Evolutionary conservation across 1,140 invertebrate genomes (phyloP), one percentile per base, ranked within the genome.

Genomic region (Zaprionus africanus): DNA sequence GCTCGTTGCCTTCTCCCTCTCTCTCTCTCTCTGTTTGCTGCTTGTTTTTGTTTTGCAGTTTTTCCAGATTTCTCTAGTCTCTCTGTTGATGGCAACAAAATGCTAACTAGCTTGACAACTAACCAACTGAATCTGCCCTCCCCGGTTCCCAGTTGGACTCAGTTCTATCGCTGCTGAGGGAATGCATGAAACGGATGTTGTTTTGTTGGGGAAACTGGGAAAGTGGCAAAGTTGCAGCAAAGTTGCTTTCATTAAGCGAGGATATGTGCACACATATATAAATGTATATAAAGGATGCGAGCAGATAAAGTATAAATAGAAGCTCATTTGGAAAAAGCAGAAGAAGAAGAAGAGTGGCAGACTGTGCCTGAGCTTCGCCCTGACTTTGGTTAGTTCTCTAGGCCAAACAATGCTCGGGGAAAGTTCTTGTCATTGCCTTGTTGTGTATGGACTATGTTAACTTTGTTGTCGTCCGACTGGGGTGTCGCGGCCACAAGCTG

Each of bases 101-200:
- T 76, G 67, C 60, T 71, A 76, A 76, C 60, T 76, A 76, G 73
- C 73, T 54, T 28, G 19, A 22, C 60, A 51, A 54, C 71, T 15
- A 58, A 28, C 17, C 24, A 56, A 7, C 17, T 22, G 12, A 51
- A 51, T 51, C 46, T 51, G 46, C 46, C n/a, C 4, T 7, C 6
- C 7, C 2, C 6, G 9, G 9, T 12, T 5, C 46, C 46, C 46
- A 51, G 46, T 51, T 13, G 46, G 19, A 51, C 46, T 51, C n/a
- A 17, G n/a, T 24, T 51, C 19, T 51, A 51, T 51, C 46, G 17
- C 46, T 12, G 46, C 46, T 51, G 4, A 24, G 46, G 46, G 46
- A 51, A 51, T 51, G 46, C 46, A 51, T 24, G 19, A 51, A 51
- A 6, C 46, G 46, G 19, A 51, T 51, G 46, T 51, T 51, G 46